Base-by-base conservation (phyloP, 2,888 invertebrate genomes). In the Cryptus viduatorius region DNA sequence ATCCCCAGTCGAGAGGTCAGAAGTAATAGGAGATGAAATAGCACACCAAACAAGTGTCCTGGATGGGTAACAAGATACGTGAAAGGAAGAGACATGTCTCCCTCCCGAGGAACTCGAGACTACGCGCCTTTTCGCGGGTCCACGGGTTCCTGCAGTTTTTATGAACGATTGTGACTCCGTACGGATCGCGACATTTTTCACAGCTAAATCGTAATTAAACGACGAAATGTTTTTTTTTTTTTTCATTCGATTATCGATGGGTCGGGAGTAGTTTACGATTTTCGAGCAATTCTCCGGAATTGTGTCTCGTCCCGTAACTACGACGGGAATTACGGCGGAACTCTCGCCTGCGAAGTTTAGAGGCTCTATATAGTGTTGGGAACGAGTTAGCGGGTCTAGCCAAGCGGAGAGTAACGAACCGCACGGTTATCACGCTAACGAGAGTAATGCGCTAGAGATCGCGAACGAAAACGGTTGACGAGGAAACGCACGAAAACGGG, bases 231-330 rank as follows among this genome's bases (percentile, higher is more conserved):
- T 24, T 56, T 19, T 10, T 24, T 56, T 19, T 19, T 24, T 24
- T 24, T 24, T 24, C 56, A 24, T 24, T 24, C 56, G 56, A 24
- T 19, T 61, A 46, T 53, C 64, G 69, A 69, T 50, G 73, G 65
- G 53, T 71, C 67, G 64, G 65, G 83, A 72, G 68, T 84, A 50
- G 48, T 77, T 81, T 75, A 81, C 81, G 75, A 84, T 84, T 84
- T 78, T 37, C 7, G 69, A 75, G 69, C 64, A 69, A 81, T 78
- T 75, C 69, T 80, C 67, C 72, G 72, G 69, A 56, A 19, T 10
- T 29, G 64, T 68, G 29, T 75, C 64, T 16, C 53, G 65, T 53
- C 53, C 71, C 64, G 14, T 24, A 56, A 48, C 65, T 82, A 61
- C 48, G 80, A 29, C n/a, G 56, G 29, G 61, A 82, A 76, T 82